These are phyloP conservation scores for Enteromius viviparus DNA, from an alignment of 2,797 vertebrate genomes.

Conservation along the genomic window DNA sequence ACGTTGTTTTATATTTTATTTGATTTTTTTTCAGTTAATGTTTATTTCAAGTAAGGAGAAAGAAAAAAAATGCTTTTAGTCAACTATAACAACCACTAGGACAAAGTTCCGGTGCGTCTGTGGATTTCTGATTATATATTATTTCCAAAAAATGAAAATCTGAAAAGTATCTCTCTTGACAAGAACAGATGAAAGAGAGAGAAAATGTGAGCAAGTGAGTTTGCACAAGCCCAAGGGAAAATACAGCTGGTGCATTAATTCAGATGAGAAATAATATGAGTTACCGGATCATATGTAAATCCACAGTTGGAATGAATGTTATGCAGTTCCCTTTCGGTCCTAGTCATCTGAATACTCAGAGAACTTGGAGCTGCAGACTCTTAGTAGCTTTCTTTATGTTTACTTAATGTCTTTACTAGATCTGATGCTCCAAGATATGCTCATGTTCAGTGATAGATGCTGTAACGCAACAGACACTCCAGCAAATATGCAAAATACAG, in stretches of 20 bases:
- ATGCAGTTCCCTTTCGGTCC: constrained; percentile 50
- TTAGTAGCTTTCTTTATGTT: constrained; percentile 30
- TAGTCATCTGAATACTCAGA: constrained; percentile 44
- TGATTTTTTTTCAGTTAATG: background rate
- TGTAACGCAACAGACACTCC: constrained; percentile 12
- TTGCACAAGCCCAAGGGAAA: constrained; percentile 43
- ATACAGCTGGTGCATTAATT: constrained; percentile 58
- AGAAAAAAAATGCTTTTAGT: background rate
- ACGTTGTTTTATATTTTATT: background rate
- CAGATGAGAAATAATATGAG: constrained; percentile 52
- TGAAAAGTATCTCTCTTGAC: constrained; percentile 30
- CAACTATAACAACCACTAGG: background rate
- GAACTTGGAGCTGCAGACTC: constrained; percentile 37
- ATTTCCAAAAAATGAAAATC: constrained; percentile 7
- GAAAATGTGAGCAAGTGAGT: constrained; percentile 42
- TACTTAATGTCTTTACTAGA: constrained; percentile 41
- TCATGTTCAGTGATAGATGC: constrained; percentile 1
- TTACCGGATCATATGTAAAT: constrained; percentile 41
- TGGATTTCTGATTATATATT: constrained; percentile 9
- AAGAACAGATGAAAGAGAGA: constrained; percentile 29
- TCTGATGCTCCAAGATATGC: constrained; percentile 27
- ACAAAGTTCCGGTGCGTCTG: background rate
- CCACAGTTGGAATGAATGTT: constrained; percentile 50
- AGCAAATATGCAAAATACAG: constrained; percentile 17
- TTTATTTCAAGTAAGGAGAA: background rate